phyloP scores from a whole-genome alignment of 2,113 vertebrate genomes.

The Dendrocopos noguchii region DNA sequence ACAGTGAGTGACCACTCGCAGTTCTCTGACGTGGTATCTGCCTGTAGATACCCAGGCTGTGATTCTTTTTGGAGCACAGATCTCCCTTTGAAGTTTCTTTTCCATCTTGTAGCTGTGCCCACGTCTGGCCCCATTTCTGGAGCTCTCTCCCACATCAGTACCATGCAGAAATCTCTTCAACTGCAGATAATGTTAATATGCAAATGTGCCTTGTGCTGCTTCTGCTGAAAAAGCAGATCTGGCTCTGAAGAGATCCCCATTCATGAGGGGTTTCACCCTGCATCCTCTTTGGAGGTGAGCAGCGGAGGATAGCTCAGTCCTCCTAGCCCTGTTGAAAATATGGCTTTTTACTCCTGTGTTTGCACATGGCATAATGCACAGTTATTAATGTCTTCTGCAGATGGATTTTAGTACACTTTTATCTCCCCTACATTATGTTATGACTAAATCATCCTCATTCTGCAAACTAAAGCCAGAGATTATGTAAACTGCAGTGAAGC shows the following conservation, averaged over 20 bases:
- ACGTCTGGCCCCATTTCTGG: not conserved
- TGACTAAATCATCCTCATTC: not conserved
- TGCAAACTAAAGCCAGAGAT: not conserved
- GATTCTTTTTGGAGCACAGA: not conserved
- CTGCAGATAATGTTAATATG: not conserved
- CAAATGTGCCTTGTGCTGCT: not conserved
- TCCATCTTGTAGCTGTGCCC: not conserved
- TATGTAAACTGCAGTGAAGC: not conserved
- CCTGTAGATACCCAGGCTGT: not conserved
- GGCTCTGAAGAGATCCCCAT: not conserved
- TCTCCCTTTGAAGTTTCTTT: not conserved
- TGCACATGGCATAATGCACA: not conserved
- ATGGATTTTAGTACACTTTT: not conserved
- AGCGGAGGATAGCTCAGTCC: not conserved
- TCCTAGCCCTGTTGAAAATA: not conserved
- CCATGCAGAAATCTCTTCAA: not conserved
- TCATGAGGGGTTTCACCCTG: not conserved
- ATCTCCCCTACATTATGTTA: not conserved
- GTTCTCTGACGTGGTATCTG: rapidly evolving
- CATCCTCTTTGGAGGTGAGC: not conserved
- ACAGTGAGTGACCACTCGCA: not conserved
- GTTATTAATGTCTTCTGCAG: not conserved
- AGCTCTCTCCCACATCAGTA: not conserved
- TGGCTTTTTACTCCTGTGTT: not conserved
- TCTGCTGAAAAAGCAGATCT: not conserved